Evolutionary conservation across 2,797 vertebrate species (phyloP).

Genomic region (Hyperoplus lanceolatus): DNA sequence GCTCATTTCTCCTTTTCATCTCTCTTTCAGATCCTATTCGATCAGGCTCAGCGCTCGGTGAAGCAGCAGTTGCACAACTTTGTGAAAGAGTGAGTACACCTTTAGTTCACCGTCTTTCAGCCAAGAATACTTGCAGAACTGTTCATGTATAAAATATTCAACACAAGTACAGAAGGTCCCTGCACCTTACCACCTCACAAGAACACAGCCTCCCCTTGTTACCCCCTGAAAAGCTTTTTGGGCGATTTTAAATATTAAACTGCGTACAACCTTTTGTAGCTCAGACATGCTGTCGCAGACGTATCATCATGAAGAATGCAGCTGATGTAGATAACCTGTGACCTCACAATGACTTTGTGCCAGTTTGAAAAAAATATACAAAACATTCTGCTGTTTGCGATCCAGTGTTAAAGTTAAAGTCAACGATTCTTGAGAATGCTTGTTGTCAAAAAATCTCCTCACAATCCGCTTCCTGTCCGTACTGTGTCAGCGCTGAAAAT

Average conservation of each 20-base stretch:
- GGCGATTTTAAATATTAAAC: constrained; percentile 64
- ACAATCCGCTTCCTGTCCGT: too few species aligned
- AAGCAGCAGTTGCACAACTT: constrained; percentile 97
- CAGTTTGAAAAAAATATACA: background rate
- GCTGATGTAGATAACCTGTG: constrained; percentile 7
- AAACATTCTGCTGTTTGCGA: background rate
- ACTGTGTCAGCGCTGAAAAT: too few species aligned
- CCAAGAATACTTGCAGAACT: background rate
- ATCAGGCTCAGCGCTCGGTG: constrained; percentile 97
- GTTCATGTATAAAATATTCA: constrained; percentile 46
- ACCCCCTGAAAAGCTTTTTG: constrained; percentile 48
- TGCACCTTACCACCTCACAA: constrained; percentile 33
- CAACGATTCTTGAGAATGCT: too few species aligned
- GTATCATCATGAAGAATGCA: constrained; percentile 16
- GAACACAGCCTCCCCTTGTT: constrained; percentile 14
- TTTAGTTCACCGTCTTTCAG: background rate
- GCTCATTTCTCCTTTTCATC: constrained; percentile 16
- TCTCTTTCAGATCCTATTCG: constrained; percentile 93
- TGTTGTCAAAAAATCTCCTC: too few species aligned
- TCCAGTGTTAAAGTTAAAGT: background rate
- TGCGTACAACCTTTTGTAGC: constrained; percentile 8
- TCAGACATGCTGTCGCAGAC: constrained; percentile 10
- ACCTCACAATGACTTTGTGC: background rate
- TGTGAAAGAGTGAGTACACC: constrained; percentile 95
- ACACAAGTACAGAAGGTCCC: constrained; percentile 25